Evolutionary conservation across 92 coral and sea anemone genomes (phyloP).

Genomic region (Blastomussa wellsi): DNA sequence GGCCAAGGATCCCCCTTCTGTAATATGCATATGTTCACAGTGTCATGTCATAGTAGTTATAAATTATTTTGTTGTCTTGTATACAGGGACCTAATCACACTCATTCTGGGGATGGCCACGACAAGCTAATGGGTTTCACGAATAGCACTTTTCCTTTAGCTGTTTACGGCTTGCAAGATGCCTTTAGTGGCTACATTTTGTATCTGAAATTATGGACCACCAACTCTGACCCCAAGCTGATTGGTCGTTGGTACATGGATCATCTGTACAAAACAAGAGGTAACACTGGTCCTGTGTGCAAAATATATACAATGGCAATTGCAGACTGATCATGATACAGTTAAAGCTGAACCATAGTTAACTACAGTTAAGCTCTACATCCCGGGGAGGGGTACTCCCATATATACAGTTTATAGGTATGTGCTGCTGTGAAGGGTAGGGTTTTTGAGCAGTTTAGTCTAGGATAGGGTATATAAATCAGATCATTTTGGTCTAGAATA

Average conservation of each 20-base stretch:
- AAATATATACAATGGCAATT: constrained; percentile 3
- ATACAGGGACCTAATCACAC: constrained; percentile 65
- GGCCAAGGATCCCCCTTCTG: too few species aligned
- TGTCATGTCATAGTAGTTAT: too few species aligned
- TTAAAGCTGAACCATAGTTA: too few species aligned
- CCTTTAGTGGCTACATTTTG: constrained; percentile 50
- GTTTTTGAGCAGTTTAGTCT: background rate
- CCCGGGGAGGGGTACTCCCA: constrained; percentile 2
- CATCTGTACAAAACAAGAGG: constrained; percentile 30
- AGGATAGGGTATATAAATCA: background rate
- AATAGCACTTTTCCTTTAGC: constrained; percentile 59
- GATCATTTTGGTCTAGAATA: background rate
- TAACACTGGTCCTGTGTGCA: background rate
- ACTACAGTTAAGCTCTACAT: too few species aligned
- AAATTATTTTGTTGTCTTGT: background rate
- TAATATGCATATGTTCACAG: background rate
- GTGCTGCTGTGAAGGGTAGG: constrained; percentile 5
- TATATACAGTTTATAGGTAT: background rate
- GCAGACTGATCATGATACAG: constrained; percentile 21
- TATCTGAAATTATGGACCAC: constrained; percentile 59
- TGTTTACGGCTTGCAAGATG: constrained; percentile 59
- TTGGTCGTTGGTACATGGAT: constrained; percentile 56
- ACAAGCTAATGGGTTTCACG: constrained; percentile 63
- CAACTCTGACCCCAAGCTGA: constrained; percentile 63
- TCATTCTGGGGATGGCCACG: constrained; percentile 66